These are phyloP conservation scores for Crematogaster levior DNA, from an alignment of 2,888 invertebrate genomes.

Conservation along the genomic window DNA sequence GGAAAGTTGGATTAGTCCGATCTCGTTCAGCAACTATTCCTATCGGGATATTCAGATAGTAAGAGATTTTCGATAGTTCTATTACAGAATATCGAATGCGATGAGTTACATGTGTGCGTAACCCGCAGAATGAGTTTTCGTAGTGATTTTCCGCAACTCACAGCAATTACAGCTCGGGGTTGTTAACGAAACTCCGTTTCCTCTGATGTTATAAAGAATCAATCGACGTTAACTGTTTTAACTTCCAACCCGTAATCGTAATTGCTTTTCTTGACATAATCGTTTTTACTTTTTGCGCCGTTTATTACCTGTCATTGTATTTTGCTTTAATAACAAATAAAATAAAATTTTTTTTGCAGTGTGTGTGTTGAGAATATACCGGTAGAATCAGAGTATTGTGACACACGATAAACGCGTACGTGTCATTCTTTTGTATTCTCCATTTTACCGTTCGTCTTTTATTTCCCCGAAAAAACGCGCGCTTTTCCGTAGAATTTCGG, in stretches of 20 bases:
- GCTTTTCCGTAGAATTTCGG: not conserved
- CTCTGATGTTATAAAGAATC: not conserved
- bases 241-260: not conserved
- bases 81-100: not conserved
- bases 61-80: slow-evolving; percentile 25
- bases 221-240: not conserved
- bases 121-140: not conserved
- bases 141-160: not conserved
- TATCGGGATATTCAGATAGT: not conserved
- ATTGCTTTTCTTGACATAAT: not conserved
- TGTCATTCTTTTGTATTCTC: not conserved
- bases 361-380: not conserved
- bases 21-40: not conserved
- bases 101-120: not conserved
- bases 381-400: not conserved
- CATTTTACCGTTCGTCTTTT: not conserved
- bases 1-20: slow-evolving; percentile 15
- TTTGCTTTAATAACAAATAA: slow-evolving; percentile 10
- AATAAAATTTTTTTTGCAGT: not conserved
- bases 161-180: not conserved
- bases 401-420: not conserved
- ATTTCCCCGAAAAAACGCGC: not conserved
- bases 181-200: not conserved
- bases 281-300: not conserved
- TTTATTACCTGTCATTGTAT: not conserved